These are phyloP conservation scores for Eupithecia abbreviata DNA, from an alignment of 2,888 invertebrate genomes.

Conservation along the genomic window DNA sequence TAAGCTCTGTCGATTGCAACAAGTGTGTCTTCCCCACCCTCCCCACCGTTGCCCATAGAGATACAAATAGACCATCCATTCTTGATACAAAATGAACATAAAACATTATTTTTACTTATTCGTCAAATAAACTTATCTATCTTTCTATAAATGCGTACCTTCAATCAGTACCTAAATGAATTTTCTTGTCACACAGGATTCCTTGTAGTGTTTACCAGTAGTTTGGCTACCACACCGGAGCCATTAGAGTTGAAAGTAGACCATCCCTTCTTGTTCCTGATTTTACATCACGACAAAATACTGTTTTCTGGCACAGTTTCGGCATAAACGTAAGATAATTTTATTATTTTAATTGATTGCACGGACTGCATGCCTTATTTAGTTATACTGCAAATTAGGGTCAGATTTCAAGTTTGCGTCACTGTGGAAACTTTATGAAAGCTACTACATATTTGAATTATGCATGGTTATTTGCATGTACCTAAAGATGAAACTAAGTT, in stretches of 20 bases:
- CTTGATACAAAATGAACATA: neutral
- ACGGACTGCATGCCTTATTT: neutral
- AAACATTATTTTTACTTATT: neutral
- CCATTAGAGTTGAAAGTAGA: constrained; percentile 42
- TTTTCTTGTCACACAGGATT: neutral
- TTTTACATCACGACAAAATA: constrained; percentile 45
- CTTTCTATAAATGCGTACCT: too few relatives aligned
- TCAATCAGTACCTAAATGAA: neutral
- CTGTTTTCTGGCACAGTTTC: constrained; percentile 47
- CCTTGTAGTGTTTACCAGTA: neutral
- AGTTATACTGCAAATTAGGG: neutral
- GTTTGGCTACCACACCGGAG: constrained; percentile 20
- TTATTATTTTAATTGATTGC: neutral
- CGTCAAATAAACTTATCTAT: neutral
- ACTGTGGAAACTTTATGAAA: neutral
- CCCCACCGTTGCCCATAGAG: neutral
- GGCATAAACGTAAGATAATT: constrained; percentile 15
- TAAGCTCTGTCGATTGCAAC: too few relatives aligned
- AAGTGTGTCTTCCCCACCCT: neutral
- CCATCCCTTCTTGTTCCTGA: constrained; percentile 45
- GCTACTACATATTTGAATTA: neutral
- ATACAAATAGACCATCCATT: neutral
- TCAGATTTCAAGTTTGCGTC: neutral
- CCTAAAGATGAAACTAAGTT: neutral
- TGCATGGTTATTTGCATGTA: neutral